These are phyloP conservation scores for Goniozus legneri DNA, from an alignment of 1,140 invertebrate genomes.

Conservation along the genomic window DNA sequence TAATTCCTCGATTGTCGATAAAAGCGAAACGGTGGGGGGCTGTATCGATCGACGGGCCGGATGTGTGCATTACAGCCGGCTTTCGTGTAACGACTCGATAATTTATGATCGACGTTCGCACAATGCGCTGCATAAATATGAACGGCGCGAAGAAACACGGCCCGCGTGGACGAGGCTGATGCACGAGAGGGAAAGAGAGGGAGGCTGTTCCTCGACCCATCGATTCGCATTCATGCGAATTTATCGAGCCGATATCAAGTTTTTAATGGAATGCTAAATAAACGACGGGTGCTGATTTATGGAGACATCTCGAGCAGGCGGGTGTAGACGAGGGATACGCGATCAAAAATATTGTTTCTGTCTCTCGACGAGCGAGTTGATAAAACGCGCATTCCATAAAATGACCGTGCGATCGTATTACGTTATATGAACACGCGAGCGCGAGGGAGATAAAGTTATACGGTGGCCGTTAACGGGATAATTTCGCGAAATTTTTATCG, in stretches of 20 bases:
- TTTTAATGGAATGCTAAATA: neutral
- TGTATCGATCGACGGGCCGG: no score
- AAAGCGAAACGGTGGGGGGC: no score
- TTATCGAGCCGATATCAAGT: neutral
- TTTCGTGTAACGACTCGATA: neutral
- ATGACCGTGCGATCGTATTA: constrained; percentile 15
- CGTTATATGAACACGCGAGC: neutral
- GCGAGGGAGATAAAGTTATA: no score
- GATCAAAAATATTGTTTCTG: constrained; percentile 16
- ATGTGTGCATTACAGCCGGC: no score
- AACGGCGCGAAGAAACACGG: no score
- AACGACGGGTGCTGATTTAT: constrained; percentile 12
- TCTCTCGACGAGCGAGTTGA: constrained; percentile 11
- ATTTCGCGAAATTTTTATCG: no score
- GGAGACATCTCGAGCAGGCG: no score
- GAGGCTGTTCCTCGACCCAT: neutral
- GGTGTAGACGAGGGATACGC: constrained; percentile 1
- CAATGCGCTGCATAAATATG: neutral
- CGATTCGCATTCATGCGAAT: neutral
- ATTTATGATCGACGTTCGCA: neutral
- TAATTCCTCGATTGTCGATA: no score
- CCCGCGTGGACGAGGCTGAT: no score
- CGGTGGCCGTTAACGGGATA: no score
- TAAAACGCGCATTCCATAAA: constrained; percentile 16
- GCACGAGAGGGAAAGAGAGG: neutral